Conservation (phyloP, 2,888 invertebrate species). For the Synergus gifuensis region DNA sequence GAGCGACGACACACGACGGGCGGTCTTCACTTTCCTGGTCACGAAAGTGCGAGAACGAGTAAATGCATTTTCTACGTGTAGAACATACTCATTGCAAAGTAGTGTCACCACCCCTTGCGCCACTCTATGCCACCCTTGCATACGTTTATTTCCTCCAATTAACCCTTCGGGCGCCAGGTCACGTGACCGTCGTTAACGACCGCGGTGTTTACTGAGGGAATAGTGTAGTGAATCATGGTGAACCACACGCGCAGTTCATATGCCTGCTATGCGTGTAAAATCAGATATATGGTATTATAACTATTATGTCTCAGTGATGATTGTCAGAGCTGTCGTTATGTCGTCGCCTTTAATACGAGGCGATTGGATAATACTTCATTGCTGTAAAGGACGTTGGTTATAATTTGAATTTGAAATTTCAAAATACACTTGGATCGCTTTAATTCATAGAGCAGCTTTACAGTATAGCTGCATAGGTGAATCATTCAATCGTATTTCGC, state of each 20-base stretch:
- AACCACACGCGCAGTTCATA: slow-evolving; percentile 51
- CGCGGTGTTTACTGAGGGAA: slow-evolving; percentile 66
- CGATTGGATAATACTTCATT: slow-evolving; percentile 3
- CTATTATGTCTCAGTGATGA: not conserved
- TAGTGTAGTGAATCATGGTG: slow-evolving; percentile 51
- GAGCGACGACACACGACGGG: slow-evolving; percentile 57
- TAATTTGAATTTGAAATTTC: slow-evolving; percentile 5
- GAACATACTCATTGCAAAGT: slow-evolving; percentile 21
- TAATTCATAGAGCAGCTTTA: not conserved
- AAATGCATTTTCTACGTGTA: slow-evolving; percentile 45
- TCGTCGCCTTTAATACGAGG: slow-evolving; percentile 10
- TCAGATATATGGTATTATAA: slow-evolving; percentile 22
- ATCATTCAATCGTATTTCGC: not conserved
- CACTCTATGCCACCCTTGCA: slow-evolving; percentile 46
- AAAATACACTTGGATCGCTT: slow-evolving; percentile 19
- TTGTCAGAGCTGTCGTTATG: slow-evolving; percentile 25
- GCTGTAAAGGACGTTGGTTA: not conserved
- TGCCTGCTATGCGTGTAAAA: slow-evolving; percentile 13
- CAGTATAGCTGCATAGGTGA: not conserved
- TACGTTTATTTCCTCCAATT: slow-evolving; percentile 74
- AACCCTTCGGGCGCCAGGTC: slow-evolving; percentile 73
- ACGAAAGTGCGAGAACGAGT: slow-evolving; percentile 50
- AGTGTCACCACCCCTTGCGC: slow-evolving; percentile 49
- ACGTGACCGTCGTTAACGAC: slow-evolving; percentile 72
- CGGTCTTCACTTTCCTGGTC: slow-evolving; percentile 56